phyloP scores from a whole-genome alignment of 2,888 invertebrate species.

The Nymphalis polychloros region DNA sequence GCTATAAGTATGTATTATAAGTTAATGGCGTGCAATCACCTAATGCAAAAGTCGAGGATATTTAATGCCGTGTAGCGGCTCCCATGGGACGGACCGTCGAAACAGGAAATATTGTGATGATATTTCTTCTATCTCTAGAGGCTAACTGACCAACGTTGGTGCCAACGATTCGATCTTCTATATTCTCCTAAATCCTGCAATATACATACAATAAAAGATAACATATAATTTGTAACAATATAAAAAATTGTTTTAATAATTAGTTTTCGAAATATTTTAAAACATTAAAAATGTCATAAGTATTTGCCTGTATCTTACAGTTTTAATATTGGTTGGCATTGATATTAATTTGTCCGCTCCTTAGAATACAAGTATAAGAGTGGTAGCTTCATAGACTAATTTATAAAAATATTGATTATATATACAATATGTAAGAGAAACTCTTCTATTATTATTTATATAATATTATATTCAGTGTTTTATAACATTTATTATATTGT shows the following conservation, averaged over 20 bases:
- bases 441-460: no score
- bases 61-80: conserved; percentile 4
- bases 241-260: neutral
- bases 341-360: no score
- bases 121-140: neutral
- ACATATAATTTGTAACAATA: neutral
- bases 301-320: no score
- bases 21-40: conserved; percentile 1
- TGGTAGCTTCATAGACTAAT: no score
- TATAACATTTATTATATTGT: no score
- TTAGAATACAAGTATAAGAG: no score
- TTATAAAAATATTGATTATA: no score
- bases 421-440: no score
- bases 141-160: neutral
- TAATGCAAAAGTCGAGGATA: conserved; percentile 9
- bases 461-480: no score
- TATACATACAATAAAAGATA: neutral
- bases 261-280: no score
- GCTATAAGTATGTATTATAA: neutral
- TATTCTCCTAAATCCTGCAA: neutral
- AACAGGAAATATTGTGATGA: conserved; percentile 6
- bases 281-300: no score
- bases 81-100: neutral
- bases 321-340: no score
- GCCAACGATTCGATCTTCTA: neutral